A percentile compares a stretch with the other conserved stretches of the same genome.
Evolutionary conservation across 64 coral and sea anemone species (phyloP).

Genomic region (Stichodactyla helianthus): DNA sequence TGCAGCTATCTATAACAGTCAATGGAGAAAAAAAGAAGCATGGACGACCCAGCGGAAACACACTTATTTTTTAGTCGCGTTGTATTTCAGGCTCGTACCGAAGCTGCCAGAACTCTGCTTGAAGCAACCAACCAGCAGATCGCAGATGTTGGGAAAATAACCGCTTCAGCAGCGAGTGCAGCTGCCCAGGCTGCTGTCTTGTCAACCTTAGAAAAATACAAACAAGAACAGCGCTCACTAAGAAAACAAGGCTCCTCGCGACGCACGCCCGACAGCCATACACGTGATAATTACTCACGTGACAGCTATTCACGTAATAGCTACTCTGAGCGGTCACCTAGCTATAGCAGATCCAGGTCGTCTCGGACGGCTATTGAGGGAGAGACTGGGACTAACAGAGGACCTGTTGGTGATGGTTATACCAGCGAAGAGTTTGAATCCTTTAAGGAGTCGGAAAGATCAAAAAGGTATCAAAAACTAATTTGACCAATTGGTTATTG

Average conservation of each 20-base stretch:
- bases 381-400: neutral
- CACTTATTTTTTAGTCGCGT: neutral
- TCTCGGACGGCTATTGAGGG: slow-evolving; percentile 8
- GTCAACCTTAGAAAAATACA: slow-evolving; percentile 58
- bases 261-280: slow-evolving; percentile 12
- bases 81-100: slow-evolving; percentile 56
- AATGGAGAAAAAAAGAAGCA: too few relatives aligned
- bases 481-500: neutral
- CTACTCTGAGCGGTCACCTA: slow-evolving; percentile 21
- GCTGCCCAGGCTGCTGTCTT: slow-evolving; percentile 78
- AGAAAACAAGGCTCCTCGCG: slow-evolving; percentile 13
- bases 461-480: slow-evolving; percentile 33
- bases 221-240: slow-evolving; percentile 34
- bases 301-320: neutral
- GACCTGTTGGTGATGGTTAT: slow-evolving; percentile 34
- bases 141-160: slow-evolving; percentile 42
- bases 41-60: too few relatives aligned
- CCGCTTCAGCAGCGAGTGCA: slow-evolving; percentile 65
- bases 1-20: too few relatives aligned
- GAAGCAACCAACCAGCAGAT: slow-evolving; percentile 72
- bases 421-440: slow-evolving; percentile 88
- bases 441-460: slow-evolving; percentile 36
- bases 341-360: slow-evolving; percentile 44
- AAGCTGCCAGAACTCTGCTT: slow-evolving; percentile 58
- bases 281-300: slow-evolving; percentile 39